Evolutionary conservation across 2,113 vertebrate genomes (phyloP).

Genomic region (Semicossyphus pulcher): DNA sequence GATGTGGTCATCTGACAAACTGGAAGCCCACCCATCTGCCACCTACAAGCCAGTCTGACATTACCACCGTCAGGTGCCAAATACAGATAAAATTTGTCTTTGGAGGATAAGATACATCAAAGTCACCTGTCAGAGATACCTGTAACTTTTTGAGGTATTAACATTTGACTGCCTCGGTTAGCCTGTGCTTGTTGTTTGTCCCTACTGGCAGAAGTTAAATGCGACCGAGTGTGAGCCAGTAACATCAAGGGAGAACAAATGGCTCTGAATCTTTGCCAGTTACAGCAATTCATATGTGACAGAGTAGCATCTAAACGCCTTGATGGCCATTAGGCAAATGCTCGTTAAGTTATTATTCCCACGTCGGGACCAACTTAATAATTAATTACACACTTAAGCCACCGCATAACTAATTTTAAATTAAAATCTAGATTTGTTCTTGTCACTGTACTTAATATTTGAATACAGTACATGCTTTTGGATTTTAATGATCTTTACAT

Average conservation of each 20-base stretch:
- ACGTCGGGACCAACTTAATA: conserved; percentile 2
- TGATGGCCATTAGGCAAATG: conserved; percentile 20
- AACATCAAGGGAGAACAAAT: conserved; percentile 12
- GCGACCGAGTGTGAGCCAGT: background rate
- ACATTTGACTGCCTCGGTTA: conserved; percentile 20
- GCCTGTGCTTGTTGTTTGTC: background rate
- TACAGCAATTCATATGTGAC: background rate
- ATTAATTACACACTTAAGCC: conserved; percentile 31
- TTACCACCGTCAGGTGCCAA: conserved; percentile 25
- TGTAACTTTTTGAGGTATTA: conserved; percentile 25
- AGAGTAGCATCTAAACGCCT: conserved; percentile 1
- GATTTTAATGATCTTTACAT: too few species aligned
- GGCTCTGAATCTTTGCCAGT: conserved; percentile 5
- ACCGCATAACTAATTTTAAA: background rate
- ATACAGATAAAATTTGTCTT: conserved; percentile 32
- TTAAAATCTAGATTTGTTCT: conserved; percentile 11
- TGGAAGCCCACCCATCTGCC: conserved; percentile 36
- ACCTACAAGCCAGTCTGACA: conserved; percentile 33
- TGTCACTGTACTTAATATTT: background rate
- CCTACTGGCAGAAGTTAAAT: background rate
- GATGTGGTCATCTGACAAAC: conserved; percentile 45
- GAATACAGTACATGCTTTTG: background rate
- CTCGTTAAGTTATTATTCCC: conserved; percentile 19
- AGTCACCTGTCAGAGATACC: conserved; percentile 21
- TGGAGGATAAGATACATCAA: conserved; percentile 30